Base-by-base conservation (phyloP, 2,888 invertebrate genomes). In the Tenodera sinensis region DNA sequence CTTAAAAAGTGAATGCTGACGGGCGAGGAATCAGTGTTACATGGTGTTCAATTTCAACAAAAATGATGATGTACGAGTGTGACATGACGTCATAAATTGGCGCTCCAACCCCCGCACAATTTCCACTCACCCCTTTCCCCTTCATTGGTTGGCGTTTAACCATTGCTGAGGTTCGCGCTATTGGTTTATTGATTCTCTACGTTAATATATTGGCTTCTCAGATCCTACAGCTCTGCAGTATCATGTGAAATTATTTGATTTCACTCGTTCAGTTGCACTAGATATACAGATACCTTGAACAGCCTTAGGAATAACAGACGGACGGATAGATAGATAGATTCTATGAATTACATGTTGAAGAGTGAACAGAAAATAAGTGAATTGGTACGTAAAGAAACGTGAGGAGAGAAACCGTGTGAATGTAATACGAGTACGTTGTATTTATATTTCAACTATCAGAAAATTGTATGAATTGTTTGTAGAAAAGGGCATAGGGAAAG, bases 111-210 rank as follows among this genome's bases (percentile, higher is more conserved):
- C 3, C 42, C 28, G 28, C 47, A 86, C 83, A 86, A 8, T 3
- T 28, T 27, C 86, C 15, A 12, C 83, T 15, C 86, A 27, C 54
- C 83, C 81, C 88, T 28, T 84, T 82, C 42, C 89, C 88, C 88
- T 54, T 88, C 88, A 88, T 88, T 88, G 88, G 88, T 88, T 88
- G 88, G 88, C 88, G 84, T 88, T 83, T 88, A 88, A 83, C 88
- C 84, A 84, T 84, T 83, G 88, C 83, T 88, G 88, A 88, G 88
- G 83, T 84, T 88, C 84, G 88, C 88, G 71, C 27, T 89, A 89
- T 89, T 85, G 88, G 88, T 83, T 83, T 89, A 89, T 89, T 89
- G 88, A 89, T 83, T 82, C 83, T 47, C 88, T 25, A 71, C 25
- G 54, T 71, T 71, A 71, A 71, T 71, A 71, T 71, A 71, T 71